Conservation (phyloP, 2,888 invertebrate species). For the Loripinus fragilis region DNA sequence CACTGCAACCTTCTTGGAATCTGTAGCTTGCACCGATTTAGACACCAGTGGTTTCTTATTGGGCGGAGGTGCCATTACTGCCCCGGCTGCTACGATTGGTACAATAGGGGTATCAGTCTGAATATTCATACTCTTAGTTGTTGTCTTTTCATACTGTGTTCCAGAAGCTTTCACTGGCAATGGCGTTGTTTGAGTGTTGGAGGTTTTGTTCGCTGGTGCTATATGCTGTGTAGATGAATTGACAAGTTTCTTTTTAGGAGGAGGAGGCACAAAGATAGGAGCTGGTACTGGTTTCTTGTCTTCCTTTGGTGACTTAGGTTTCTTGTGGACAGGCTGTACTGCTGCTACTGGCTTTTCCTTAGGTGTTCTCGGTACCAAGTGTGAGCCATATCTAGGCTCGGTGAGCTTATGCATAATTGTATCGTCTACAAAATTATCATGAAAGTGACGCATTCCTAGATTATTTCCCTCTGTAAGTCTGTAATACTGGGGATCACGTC, state of each 20-base stretch:
- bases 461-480: background rate
- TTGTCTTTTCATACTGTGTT: background rate
- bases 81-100: background rate
- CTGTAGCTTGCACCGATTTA: background rate
- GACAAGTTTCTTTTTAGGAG: background rate
- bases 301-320: background rate
- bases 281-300: background rate
- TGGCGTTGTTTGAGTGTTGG: background rate
- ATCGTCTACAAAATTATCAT: background rate
- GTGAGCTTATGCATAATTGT: background rate
- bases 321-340: background rate
- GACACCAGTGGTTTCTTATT: background rate
- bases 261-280: background rate
- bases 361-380: background rate
- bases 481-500: too few species aligned
- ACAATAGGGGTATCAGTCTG: background rate
- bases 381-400: background rate
- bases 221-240: background rate
- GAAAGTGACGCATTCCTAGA: background rate
- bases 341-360: background rate
- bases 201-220: background rate
- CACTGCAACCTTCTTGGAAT: background rate
- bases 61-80: background rate
- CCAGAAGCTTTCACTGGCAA: background rate
- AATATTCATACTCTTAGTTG: background rate